Conservation (phyloP, 2,797 vertebrate species). For the Monodelphis domestica region DNA sequence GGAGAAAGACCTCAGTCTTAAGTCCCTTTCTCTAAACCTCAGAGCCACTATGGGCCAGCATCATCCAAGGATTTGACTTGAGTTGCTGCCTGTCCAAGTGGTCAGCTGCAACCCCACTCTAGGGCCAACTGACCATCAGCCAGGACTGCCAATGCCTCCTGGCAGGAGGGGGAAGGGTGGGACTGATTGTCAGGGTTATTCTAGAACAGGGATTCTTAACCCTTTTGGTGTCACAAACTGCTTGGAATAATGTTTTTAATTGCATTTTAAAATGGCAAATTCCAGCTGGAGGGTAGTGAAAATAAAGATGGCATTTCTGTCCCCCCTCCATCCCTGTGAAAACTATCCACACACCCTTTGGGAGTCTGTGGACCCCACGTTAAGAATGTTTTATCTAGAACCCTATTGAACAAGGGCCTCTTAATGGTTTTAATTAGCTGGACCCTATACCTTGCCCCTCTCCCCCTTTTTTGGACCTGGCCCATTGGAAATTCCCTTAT, state of each 20-base stretch:
- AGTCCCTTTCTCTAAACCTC: not conserved
- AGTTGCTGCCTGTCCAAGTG: not conserved
- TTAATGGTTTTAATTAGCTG: not conserved
- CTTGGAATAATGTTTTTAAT: not conserved
- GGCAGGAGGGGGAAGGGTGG: not conserved
- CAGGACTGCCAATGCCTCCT: not conserved
- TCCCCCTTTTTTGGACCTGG: not conserved
- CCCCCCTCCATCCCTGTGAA: not conserved
- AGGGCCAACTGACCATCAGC: not conserved
- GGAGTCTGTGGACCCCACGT: not conserved
- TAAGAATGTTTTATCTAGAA: not conserved
- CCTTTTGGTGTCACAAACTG: not conserved
- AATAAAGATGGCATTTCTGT: not conserved
- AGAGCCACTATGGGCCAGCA: not conserved
- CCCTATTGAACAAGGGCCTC: not conserved
- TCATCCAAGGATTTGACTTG: not conserved
- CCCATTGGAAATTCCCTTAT: not conserved
- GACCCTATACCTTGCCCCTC: not conserved
- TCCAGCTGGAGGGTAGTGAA: not conserved
- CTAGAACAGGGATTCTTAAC: not conserved
- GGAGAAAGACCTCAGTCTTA: not conserved
- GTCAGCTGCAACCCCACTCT: not conserved
- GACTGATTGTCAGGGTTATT: not conserved
- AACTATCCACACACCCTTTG: not conserved
- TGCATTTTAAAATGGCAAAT: not conserved